phyloP scores from a whole-genome alignment of 2,888 invertebrate species.

The Torymus aiolomorphi region DNA sequence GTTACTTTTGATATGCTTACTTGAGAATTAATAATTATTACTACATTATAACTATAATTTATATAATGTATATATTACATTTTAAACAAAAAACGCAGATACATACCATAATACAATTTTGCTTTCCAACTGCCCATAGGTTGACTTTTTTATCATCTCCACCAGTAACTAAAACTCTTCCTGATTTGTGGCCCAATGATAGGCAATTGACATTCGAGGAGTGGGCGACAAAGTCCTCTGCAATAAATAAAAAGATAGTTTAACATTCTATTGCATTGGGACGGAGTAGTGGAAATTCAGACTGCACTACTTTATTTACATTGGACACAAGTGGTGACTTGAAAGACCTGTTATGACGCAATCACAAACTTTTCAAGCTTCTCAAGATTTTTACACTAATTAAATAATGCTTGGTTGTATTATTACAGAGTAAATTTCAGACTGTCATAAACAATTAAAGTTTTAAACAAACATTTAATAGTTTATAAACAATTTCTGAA shows the following conservation, averaged over 20 bases:
- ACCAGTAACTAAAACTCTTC: constrained; percentile 93
- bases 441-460: constrained; percentile 10
- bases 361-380: constrained; percentile 42
- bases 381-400: constrained; percentile 26
- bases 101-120: constrained; percentile 94
- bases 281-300: constrained; percentile 42
- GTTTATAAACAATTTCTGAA: no score
- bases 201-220: constrained; percentile 91
- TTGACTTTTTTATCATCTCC: constrained; percentile 98
- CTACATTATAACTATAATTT: constrained; percentile 9
- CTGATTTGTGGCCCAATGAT: constrained; percentile 93
- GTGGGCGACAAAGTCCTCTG: constrained; percentile 93
- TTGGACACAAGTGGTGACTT: constrained; percentile 42
- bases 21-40: neutral
- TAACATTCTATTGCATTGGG: neutral
- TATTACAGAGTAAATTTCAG: neutral
- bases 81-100: constrained; percentile 6
- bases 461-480: no score
- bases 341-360: constrained; percentile 55
- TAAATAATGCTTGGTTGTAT: constrained; percentile 8
- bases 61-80: constrained; percentile 2
- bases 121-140: constrained; percentile 96
- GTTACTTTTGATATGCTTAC: no score
- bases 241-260: constrained; percentile 67
- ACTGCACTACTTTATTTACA: constrained; percentile 39